Evolutionary conservation across 64 coral and sea anemone species (phyloP), one percentile per base, ranked within the genome.

Genomic region (Stylophora pistillata): DNA sequence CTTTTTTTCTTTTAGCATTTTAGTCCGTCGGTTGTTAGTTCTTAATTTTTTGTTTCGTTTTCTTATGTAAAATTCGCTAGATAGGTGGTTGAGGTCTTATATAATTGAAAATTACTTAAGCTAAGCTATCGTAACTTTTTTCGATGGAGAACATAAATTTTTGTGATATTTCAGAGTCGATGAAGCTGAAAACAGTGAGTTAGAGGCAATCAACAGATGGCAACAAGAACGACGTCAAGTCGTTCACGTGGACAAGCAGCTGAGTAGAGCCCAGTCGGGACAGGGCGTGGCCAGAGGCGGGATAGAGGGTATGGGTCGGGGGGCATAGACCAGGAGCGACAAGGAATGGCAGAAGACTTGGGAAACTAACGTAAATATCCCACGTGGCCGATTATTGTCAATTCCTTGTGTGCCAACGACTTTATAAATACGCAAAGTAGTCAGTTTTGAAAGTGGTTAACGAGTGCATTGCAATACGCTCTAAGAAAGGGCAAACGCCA

Each of bases 181-280:
- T 57, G 87, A 92, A 71, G 88, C 90, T 30, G 85, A 85, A 56
- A 86, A 68, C 54, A 93, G 78, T 20, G 72, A 64, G 7, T 73
- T 96, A 21, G 90, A 96, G 14, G 75, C 79, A 18, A 90, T 81
- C 64, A 93, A 71, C 66, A 72, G 87, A 28, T 69, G 83, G 23
- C 94, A 96, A 56, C 85, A 93, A 53, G 91, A 93, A 21, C 81
- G 94, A 16, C 34, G 86, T 54, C 88, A 89, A 41, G 85, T 84
- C n/a, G 86, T 81, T 86, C 91, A 93, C 74, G 25, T 96, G 64
- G 94, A 96, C 16, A 96, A 96, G n/a, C 78, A 96, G 53, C 57
- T 96, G 32, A 91, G 58, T 10, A 68, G 60, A 86, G 74, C 78
- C 69, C 87, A 89, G 75, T 78, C 81, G 11, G 58, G 88, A 76